Conservation (phyloP, 2,113 vertebrate species). For the Sturnira hondurensis region DNA sequence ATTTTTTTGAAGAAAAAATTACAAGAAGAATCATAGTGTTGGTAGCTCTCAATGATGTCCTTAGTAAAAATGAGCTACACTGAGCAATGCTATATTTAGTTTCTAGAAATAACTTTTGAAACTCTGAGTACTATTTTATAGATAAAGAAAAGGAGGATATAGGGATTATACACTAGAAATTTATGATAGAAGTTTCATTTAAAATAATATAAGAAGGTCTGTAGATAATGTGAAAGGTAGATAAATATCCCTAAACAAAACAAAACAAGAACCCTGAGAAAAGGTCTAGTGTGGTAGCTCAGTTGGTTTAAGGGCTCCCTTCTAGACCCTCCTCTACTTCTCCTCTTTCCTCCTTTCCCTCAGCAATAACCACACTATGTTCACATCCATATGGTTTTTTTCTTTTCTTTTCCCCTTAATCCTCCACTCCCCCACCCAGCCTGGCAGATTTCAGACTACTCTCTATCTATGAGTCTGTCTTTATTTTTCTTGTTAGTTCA, state of each 20-base stretch:
- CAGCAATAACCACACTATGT: no score
- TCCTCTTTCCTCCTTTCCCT: no score
- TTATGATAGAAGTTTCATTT: not conserved
- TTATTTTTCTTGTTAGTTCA: no score
- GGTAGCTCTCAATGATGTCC: not conserved
- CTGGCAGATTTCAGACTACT: no score
- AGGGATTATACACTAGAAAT: not conserved
- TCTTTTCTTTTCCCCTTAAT: no score
- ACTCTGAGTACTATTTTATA: not conserved
- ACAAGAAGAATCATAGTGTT: not conserved
- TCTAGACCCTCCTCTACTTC: no score
- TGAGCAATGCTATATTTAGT: not conserved
- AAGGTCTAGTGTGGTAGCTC: no score
- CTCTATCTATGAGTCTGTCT: no score
- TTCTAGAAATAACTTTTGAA: not conserved
- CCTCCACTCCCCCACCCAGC: no score
- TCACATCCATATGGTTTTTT: no score
- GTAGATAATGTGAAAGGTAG: not conserved
- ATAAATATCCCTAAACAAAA: not conserved
- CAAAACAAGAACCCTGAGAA: not conserved
- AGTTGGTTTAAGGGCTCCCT: no score
- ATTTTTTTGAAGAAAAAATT: not conserved
- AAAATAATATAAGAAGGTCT: not conserved
- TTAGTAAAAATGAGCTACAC: not conserved
- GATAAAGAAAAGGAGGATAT: not conserved